Base-by-base conservation (phyloP, 1,140 invertebrate genomes). In the Cyclina sinensis region DNA sequence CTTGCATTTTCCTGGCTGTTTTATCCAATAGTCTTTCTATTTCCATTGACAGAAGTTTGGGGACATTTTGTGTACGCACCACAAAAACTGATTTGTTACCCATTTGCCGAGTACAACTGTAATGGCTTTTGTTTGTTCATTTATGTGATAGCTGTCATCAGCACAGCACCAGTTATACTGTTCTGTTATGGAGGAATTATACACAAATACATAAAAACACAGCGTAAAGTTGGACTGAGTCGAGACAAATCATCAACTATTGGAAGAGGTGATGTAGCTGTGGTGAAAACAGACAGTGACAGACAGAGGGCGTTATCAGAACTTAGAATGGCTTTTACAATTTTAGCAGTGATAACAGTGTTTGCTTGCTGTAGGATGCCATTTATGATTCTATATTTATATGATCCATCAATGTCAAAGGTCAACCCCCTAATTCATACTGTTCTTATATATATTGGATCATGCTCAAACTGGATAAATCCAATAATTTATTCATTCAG, bases 401-500 rank as follows among this genome's bases (percentile, higher is more conserved):
- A 78, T 12, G 85, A 87, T 24, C 85, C 85, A 5, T 87, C 85
- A 16, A 87, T 87, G 85, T 70, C 74, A 27, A 87, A 80, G 32
- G 85, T 87, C 14, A 79, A 80, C 35, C 85, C 85, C 16, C 35
- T 87, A 18, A 14, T 80, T 14, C 85, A 87, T 32, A 87, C 85
- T 18, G 35, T 87, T 5, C 74, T 87, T n/a, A 87, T 87, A n/a
- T 87, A 79, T 48, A 48, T 87, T 11, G 85, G 85, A 48, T 79
- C 85, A 5, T 70, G 76, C 43, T 87, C 85, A 54, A 87, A 87
- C 43, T 87, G 73, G 57, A 87, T 87, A 48, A 87, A 87, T 27
- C 85, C 85, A 7, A 65, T 87, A 0, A 65, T 87, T 65, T 87
- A 87, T 48, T 79, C 85, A 14, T 68, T 87, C 16, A 48, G 35